Conservation (phyloP, 2,797 vertebrate species). For the Pseudochaenichthys georgianus region DNA sequence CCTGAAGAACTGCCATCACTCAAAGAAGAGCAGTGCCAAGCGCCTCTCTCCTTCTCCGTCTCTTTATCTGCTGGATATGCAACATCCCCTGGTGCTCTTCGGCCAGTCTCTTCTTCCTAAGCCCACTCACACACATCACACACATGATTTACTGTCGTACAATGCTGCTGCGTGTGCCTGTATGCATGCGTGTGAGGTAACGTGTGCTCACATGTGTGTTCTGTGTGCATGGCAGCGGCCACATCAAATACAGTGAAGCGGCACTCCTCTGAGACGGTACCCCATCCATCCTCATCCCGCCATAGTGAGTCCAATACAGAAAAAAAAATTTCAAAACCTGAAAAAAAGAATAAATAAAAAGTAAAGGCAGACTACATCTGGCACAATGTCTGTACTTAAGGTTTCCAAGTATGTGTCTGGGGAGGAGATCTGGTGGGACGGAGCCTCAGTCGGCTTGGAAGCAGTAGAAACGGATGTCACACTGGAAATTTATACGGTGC, state of each 20-base stretch:
- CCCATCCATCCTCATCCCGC: conserved; percentile 67
- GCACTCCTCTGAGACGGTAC: conserved; percentile 68
- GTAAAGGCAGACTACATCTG: conserved; percentile 77
- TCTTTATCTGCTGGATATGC: conserved; percentile 53
- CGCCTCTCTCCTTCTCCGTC: conserved; percentile 48
- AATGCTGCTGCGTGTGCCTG: conserved; percentile 36
- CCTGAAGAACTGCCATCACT: conserved; percentile 74
- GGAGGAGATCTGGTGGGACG: conserved; percentile 79
- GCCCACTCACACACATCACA: conserved; percentile 58
- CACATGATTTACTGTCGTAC: conserved; percentile 68
- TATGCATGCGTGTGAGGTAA: conserved; percentile 37
- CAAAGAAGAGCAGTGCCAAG: conserved; percentile 76
- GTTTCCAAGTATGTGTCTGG: conserved; percentile 81
- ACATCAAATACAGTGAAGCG: conserved; percentile 73
- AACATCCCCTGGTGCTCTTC: conserved; percentile 65
- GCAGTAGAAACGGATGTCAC: conserved; percentile 84
- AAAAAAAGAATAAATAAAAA: conserved; percentile 74
- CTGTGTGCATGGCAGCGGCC: conserved; percentile 64
- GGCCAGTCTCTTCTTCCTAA: conserved; percentile 57
- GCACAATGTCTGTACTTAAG: conserved; percentile 75
- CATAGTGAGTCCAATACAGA: conserved; percentile 61
- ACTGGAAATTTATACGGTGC: conserved; percentile 80
- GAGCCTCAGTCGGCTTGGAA: conserved; percentile 79
- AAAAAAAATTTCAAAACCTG: conserved; percentile 72
- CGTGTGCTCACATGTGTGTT: conserved; percentile 54